phyloP scores from a whole-genome alignment of 2,113 vertebrate genomes.

The Seriola rivoliana region DNA sequence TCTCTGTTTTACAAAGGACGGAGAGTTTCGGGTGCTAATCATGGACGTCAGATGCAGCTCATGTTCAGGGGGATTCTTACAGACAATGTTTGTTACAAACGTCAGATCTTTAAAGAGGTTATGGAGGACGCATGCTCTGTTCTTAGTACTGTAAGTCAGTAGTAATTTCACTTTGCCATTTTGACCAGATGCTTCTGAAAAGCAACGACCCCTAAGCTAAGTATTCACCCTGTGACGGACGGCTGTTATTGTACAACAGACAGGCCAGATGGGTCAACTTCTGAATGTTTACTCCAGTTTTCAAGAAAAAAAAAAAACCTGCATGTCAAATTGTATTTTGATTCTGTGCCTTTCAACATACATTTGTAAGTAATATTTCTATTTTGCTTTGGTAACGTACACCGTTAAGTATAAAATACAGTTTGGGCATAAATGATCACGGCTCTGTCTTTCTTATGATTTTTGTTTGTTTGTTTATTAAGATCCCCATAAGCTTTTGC shows the following conservation, averaged over 20 bases:
- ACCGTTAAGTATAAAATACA: constrained; percentile 73
- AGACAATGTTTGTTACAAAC: constrained; percentile 51
- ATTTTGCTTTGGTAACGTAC: constrained; percentile 78
- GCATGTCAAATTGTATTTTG: constrained; percentile 83
- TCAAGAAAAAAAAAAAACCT: constrained; percentile 37
- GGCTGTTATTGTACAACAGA: constrained; percentile 46
- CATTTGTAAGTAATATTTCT: constrained; percentile 83
- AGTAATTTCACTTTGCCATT: constrained; percentile 41
- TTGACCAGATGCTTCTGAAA: constrained; percentile 52
- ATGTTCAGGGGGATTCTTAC: constrained; percentile 29
- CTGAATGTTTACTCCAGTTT: constrained; percentile 81
- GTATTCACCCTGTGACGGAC: constrained; percentile 72
- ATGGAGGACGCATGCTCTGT: constrained; percentile 43
- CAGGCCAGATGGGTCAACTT: constrained; percentile 71
- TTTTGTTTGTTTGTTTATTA: not conserved
- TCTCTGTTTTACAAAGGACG: constrained; percentile 22
- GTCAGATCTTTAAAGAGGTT: constrained; percentile 35
- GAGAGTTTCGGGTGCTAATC: constrained; percentile 36
- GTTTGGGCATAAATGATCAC: constrained; percentile 54
- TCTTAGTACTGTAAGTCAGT: constrained; percentile 45
- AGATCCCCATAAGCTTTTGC: too few relatives aligned
- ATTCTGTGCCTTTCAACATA: constrained; percentile 83
- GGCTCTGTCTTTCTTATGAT: constrained; percentile 15
- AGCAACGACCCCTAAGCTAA: constrained; percentile 45
- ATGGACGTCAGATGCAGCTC: constrained; percentile 12